Evolutionary conservation across 2,797 vertebrate species (phyloP), one percentile per base, ranked within the genome.

Genomic region (Brotula barbata): DNA sequence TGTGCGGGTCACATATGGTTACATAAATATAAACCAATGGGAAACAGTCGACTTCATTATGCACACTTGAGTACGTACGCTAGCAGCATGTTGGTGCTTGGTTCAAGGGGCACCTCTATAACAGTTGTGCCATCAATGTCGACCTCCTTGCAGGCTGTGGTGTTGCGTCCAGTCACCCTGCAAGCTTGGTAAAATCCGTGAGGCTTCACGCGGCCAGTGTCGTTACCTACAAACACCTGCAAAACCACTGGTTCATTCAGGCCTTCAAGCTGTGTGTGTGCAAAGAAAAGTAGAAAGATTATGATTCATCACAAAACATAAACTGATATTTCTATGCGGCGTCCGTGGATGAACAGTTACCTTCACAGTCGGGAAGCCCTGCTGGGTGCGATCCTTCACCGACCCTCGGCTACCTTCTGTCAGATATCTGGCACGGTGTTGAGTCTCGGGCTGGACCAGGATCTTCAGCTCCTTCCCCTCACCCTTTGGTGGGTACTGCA

Each of bases 181-280:
- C 97, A 99, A 22, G 97, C 96, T 88, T 99, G 97, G 87, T 99
- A 99, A 91, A 99, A 99, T 21, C 97, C 97, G 16, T 99, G 97
- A 0, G 97, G 97, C 78, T 97, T 99, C 79, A 98, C 95, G 2
- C 97, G 94, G 1, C 96, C 97, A 0, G 94, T 88, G 72, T 99
- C 97, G 1, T 96, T 98, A n/a, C 94, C 96, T 71, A 99, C 97
- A 63, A 99, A 99, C 36, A 99, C 93, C 75, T 97, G 97, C 76
- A 99, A 89, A 68, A 95, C 89, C 78, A 96, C 96, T 0, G 93
- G 91, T 71, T 99, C 96, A 9, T 92, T 98, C 84, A 97, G 92
- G 40, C 97, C 96, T 83, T 98, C 96, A 87, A 99, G 88, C 97
- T 99, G 89, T 51, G 41, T 36, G 34, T 14, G 13, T 16, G 47